These are phyloP conservation scores for Stegophylla sp. DNA, from an alignment of 2,888 invertebrate species.

Conservation along the genomic window DNA sequence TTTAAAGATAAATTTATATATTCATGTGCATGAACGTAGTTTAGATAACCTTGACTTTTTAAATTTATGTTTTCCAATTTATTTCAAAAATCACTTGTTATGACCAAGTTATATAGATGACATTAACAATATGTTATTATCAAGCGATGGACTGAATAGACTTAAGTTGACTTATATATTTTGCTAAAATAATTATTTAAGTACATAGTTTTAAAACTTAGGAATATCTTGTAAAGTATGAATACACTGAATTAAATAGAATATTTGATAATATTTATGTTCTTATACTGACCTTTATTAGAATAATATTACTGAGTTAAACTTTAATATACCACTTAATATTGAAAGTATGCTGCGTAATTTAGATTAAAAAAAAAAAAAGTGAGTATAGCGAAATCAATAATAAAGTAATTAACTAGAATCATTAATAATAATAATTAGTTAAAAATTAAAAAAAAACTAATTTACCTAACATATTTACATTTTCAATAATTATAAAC, in stretches of 20 bases:
- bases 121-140: neutral
- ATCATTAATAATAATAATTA: neutral
- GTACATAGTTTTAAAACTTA: neutral
- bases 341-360: neutral
- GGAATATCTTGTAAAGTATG: neutral
- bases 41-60: too few species aligned
- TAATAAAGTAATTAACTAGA: neutral
- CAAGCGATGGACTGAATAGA: too few species aligned
- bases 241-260: neutral
- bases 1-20: slow-evolving; percentile 40
- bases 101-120: neutral
- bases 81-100: neutral
- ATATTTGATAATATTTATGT: slow-evolving; percentile 5
- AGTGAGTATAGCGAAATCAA: neutral
- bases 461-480: neutral
- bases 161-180: neutral
- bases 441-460: neutral
- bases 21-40: neutral
- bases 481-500: too few species aligned
- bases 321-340: slow-evolving; percentile 13
- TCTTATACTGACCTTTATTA: slow-evolving; percentile 4
- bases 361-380: neutral
- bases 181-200: neutral
- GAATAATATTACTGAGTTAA: slow-evolving; percentile 23
- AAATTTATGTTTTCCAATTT: slow-evolving; percentile 11